Percentiles rank a stretch among this genome's conserved stretches.
Conservation (phyloP, 2,113 vertebrate species). For the Leptosomus discolor region DNA sequence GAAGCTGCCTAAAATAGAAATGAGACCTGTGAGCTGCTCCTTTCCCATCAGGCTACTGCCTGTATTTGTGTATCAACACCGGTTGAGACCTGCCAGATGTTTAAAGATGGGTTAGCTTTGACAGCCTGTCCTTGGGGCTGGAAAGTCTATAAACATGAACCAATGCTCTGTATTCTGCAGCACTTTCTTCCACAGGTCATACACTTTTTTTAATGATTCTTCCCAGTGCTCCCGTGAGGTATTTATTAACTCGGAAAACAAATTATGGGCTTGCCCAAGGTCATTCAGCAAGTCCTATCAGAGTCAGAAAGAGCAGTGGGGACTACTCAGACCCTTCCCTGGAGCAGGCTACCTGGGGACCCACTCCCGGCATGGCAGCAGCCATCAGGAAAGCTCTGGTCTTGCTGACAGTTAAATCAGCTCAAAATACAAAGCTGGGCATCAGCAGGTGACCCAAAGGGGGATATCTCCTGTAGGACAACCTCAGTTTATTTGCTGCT, state of each 20-base stretch:
- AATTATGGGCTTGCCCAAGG: constrained; percentile 8
- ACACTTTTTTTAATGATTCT: neutral
- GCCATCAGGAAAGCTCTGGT: neutral
- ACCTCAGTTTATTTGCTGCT: neutral
- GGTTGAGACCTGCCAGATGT: neutral
- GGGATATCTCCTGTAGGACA: neutral
- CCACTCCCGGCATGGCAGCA: neutral
- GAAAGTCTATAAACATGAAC: neutral
- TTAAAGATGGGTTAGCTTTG: neutral
- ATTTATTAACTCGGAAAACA: constrained; percentile 40
- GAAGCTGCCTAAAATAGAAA: neutral
- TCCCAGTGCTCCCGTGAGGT: neutral
- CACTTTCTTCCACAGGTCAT: neutral
- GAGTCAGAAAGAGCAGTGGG: neutral
- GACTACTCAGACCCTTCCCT: neutral
- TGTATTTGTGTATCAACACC: neutral
- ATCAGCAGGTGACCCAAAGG: neutral
- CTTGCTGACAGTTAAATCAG: neutral
- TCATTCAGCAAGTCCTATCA: neutral
- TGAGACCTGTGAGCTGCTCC: neutral
- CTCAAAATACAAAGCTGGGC: neutral
- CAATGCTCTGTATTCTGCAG: fast-evolving
- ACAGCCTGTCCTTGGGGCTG: neutral
- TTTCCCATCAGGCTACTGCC: neutral
- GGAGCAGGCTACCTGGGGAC: neutral